Evolutionary conservation across 2,888 invertebrate genomes (phyloP).

Genomic region (Ypsolopha sequella): DNA sequence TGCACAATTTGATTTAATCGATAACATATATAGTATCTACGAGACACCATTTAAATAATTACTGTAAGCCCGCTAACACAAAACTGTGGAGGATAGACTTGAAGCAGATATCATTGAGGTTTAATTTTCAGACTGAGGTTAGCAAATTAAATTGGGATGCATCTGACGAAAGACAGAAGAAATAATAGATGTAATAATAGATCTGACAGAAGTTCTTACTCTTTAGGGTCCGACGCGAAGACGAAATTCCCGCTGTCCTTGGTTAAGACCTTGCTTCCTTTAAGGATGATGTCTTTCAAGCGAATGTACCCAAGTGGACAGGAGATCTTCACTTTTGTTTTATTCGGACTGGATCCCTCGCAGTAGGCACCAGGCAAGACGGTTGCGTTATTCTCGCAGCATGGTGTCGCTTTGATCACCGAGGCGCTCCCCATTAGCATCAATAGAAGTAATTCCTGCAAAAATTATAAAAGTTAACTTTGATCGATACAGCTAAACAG

Average conservation of each 20-base stretch:
- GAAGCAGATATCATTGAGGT: too few relatives aligned
- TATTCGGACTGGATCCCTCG: constrained; percentile 12
- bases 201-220: constrained; percentile 27
- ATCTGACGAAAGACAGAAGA: too few relatives aligned
- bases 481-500: too few relatives aligned
- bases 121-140: too few relatives aligned
- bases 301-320: constrained; percentile 44
- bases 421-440: constrained; percentile 17
- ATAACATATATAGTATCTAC: too few relatives aligned
- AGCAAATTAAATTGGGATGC: too few relatives aligned
- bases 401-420: constrained; percentile 20
- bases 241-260: constrained; percentile 38
- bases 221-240: constrained; percentile 42
- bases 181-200: too few relatives aligned
- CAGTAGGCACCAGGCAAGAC: constrained; percentile 28
- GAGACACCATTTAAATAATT: too few relatives aligned
- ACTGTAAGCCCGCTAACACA: too few relatives aligned
- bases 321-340: constrained; percentile 22
- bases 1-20: too few relatives aligned
- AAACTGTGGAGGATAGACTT: too few relatives aligned
- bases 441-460: constrained; percentile 10
- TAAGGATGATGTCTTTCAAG: constrained; percentile 36
- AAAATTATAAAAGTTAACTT: background rate
- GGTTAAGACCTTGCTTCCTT: constrained; percentile 44
- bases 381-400: constrained; percentile 36